A percentile compares a stretch with the other conserved stretches of the same genome.
These are phyloP conservation scores for Platygyra sinensis DNA, from an alignment of 64 coral and sea anemone genomes.

Conservation along the genomic window DNA sequence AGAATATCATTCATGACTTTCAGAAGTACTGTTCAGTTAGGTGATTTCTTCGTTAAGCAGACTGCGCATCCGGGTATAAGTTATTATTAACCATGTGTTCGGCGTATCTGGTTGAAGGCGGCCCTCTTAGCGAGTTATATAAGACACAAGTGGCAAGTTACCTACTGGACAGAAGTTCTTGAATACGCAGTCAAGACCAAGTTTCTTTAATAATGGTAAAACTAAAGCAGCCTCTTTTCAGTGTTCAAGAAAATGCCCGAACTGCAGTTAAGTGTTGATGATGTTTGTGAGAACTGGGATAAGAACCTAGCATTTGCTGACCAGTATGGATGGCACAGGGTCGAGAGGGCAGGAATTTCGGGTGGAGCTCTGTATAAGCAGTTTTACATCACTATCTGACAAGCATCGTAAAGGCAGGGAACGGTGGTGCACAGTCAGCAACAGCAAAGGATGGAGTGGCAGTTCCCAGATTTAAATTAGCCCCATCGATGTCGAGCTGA, in stretches of 20 bases:
- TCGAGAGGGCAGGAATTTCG: slow-evolving; percentile 17
- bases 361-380: neutral
- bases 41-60: neutral
- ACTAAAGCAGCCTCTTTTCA: neutral
- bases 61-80: neutral
- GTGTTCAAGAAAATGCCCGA: neutral
- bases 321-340: neutral
- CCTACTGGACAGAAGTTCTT: slow-evolving; percentile 6
- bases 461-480: slow-evolving; percentile 1
- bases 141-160: neutral
- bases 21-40: neutral
- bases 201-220: slow-evolving; percentile 11
- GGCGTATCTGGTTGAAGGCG: no score
- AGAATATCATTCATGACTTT: neutral
- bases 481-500: slow-evolving; percentile 20
- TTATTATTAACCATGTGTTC: neutral
- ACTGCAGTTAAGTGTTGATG: neutral
- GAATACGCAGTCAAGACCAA: neutral
- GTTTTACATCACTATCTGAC: no score
- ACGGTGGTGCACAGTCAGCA: slow-evolving; percentile 10
- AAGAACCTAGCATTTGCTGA: slow-evolving; percentile 20
- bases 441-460: neutral
- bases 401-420: slow-evolving; percentile 21
- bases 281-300: neutral
- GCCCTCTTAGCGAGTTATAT: no score